Evolutionary conservation across 2,888 invertebrate species (phyloP), one percentile per base, ranked within the genome.

Genomic region (Nomada flava): DNA sequence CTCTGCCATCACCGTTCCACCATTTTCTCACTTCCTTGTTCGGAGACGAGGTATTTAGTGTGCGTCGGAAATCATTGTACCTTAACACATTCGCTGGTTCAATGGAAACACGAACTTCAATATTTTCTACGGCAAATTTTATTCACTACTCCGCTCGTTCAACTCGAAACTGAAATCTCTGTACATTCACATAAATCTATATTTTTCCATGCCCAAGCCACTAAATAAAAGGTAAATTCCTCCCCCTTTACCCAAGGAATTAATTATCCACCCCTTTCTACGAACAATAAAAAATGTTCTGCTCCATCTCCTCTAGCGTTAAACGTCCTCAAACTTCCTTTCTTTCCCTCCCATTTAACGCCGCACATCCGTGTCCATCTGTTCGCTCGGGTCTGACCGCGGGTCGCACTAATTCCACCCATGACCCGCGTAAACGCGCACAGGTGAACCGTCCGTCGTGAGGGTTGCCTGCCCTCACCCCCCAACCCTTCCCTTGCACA

Each of bases 391-490:
- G 59, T 42, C 52, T 26, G 36, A 50, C 47, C 62, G 29, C 15
- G 26, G 67, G 42, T 68, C 75, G 78, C 75, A 57, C 78, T 59
- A 79, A 79, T 79, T 79, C 76, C 79, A 59, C 68, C 68, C 75
- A 55, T 75, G 79, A 79, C 76, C 70, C 79, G 73, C 76, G 82
- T 79, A 84, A 82, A 79, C 76, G 75, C 62, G 72, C 70, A 53
- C 69, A 75, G 72, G 79, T 78, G 83, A 79, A 78, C 64, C 70
- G 68, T 62, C 55, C 69, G 55, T 70, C 63, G 47, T 57, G 81
- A 71, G 69, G 70, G 70, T 36, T 75, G 65, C 73, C 60, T 15
- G 2, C 79, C 82, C 36, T 5, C 36, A 36, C 36, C 36, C 36
- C 7, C 0, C 36, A 36, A 36, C 7, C 36, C 36, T 36, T 36